Evolutionary conservation across 2,797 vertebrate species (phyloP).

Genomic region (Syngnathus rostellatus): DNA sequence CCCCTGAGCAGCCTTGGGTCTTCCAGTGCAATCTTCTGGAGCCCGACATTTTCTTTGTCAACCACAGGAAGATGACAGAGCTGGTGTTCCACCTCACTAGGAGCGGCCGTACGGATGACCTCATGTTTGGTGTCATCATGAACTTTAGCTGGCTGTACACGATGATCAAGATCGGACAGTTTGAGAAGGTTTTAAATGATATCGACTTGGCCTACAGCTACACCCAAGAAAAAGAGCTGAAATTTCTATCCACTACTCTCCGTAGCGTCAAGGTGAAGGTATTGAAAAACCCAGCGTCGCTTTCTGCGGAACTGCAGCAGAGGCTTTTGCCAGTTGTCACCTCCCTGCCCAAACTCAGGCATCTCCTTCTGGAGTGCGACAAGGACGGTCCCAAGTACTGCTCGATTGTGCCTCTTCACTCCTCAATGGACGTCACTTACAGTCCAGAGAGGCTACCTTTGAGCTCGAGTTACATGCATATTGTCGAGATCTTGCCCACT

Average conservation of each 20-base stretch:
- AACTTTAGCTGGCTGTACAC: conserved; percentile 99
- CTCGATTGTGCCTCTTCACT: conserved; percentile 95
- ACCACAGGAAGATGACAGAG: conserved; percentile 98
- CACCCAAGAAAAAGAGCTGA: conserved; percentile 94
- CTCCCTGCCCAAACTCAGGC: conserved; percentile 92
- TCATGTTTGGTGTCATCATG: conserved; percentile 96
- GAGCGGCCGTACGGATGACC: conserved; percentile 90
- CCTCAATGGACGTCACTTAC: conserved; percentile 96
- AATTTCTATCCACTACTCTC: conserved; percentile 89
- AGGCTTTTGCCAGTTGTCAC: conserved; percentile 93
- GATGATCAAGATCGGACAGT: conserved; percentile 98
- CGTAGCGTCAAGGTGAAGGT: conserved; percentile 91
- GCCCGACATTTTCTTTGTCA: conserved; percentile 97
- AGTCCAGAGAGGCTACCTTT: conserved; percentile 91
- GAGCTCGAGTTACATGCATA: conserved; percentile 90
- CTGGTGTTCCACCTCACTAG: conserved; percentile 88
- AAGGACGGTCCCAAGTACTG: conserved; percentile 98
- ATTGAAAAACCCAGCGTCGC: conserved; percentile 85
- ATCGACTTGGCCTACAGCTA: conserved; percentile 91
- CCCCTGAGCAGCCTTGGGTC: conserved; percentile 96
- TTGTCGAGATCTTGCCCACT: conserved; percentile 92
- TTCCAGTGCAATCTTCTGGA: conserved; percentile 97
- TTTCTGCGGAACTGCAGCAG: conserved; percentile 95
- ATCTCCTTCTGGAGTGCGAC: conserved; percentile 95
- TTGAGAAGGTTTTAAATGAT: conserved; percentile 88